Percentiles rank a stretch among this genome's conserved stretches.
These are phyloP conservation scores for Caenorhabditis inopinata DNA, from an alignment of 1,140 invertebrate species.

Conservation along the genomic window DNA sequence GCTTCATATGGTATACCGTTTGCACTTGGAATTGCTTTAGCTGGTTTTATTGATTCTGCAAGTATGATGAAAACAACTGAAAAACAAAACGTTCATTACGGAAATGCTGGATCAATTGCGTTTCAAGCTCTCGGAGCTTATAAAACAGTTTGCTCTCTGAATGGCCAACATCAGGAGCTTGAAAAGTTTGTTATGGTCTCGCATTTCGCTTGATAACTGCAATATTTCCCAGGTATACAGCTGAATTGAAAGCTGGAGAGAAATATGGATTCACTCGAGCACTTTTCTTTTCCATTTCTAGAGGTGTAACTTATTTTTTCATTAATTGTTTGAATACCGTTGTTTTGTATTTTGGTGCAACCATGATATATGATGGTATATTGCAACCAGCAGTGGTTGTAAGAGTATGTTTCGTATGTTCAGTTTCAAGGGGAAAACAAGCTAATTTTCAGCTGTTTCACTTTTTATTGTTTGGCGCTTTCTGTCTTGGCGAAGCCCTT, in stretches of 20 bases:
- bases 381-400: conserved; percentile 11
- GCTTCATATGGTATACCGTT: conserved; percentile 56
- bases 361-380: neutral
- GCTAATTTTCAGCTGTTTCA: conserved; percentile 70
- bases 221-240: neutral
- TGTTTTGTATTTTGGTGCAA: conserved; percentile 46
- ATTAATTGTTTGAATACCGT: neutral
- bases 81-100: conserved; percentile 70
- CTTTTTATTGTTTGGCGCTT: conserved; percentile 79
- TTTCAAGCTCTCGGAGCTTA: conserved; percentile 78
- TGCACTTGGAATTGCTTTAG: conserved; percentile 51
- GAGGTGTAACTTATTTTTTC: neutral
- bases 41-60: conserved; percentile 54
- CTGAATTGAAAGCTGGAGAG: neutral
- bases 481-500: conserved; percentile 75
- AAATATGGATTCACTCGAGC: neutral
- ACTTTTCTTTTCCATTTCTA: neutral
- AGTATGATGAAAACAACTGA: neutral
- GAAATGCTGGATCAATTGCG: conserved; percentile 76
- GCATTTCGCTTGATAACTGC: too few relatives aligned
- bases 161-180: conserved; percentile 76
- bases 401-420: neutral
- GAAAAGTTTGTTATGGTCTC: too few relatives aligned
- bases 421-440: too few relatives aligned
- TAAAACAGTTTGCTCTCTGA: conserved; percentile 79